These are phyloP conservation scores for Neogobius melanostomus DNA, from an alignment of 2,113 vertebrate species.

Conservation along the genomic window DNA sequence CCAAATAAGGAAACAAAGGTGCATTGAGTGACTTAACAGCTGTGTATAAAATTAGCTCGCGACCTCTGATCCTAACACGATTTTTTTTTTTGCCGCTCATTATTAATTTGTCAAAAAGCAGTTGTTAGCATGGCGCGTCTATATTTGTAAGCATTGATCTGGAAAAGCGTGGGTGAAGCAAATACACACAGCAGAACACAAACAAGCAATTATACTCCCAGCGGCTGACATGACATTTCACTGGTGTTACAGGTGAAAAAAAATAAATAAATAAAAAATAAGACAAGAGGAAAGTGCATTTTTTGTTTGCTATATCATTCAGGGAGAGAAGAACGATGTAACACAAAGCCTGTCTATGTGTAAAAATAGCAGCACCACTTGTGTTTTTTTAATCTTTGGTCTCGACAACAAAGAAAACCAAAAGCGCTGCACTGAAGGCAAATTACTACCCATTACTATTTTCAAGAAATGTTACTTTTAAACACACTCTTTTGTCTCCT, in stretches of 20 bases:
- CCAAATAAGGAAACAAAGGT: slow-evolving; percentile 17
- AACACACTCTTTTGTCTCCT: too few relatives aligned
- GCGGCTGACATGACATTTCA: slow-evolving; percentile 57
- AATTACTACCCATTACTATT: too few relatives aligned
- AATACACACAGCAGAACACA: slow-evolving; percentile 38
- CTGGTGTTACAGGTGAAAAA: slow-evolving; percentile 3
- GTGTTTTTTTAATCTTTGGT: too few relatives aligned
- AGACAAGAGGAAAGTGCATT: slow-evolving; percentile 8
- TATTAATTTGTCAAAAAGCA: slow-evolving; percentile 46
- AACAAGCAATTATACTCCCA: slow-evolving; percentile 56
- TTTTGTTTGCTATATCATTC: slow-evolving; percentile 23
- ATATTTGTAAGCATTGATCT: slow-evolving; percentile 62
- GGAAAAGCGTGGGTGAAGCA: slow-evolving; percentile 33
- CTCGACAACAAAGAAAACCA: too few relatives aligned
- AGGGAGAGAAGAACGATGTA: slow-evolving; percentile 7
- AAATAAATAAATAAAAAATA: not conserved
- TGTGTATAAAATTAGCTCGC: slow-evolving; percentile 39
- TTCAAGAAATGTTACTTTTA: too few relatives aligned
- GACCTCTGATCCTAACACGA: slow-evolving; percentile 44
- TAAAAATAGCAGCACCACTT: not conserved
- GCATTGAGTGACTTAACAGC: slow-evolving; percentile 19
- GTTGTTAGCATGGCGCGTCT: slow-evolving; percentile 40
- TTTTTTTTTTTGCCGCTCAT: slow-evolving; percentile 44
- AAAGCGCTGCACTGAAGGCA: too few relatives aligned
- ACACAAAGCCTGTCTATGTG: slow-evolving; percentile 10